A percentile compares a stretch with the other conserved stretches of the same genome.
phyloP scores from a whole-genome alignment of 2,888 invertebrate species.

The Trichogramma evanescens region DNA sequence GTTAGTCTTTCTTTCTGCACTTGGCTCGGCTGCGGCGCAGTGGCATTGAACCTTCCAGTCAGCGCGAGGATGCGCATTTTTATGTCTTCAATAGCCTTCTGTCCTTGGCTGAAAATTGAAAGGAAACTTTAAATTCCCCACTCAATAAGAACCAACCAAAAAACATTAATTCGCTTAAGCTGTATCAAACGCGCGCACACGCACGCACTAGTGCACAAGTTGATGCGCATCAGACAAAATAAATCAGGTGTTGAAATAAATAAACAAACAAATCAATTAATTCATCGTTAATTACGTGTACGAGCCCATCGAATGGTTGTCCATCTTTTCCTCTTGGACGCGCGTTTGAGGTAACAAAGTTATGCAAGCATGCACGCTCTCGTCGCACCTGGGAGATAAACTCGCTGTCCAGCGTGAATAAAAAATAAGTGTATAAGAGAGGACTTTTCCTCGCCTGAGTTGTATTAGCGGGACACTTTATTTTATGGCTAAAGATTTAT shows the following conservation, averaged over 20 bases:
- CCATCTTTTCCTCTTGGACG: no score
- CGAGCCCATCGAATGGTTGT: no score
- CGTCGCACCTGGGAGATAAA: no score
- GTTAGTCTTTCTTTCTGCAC: slow-evolving; percentile 43
- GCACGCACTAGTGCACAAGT: neutral
- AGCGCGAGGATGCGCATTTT: slow-evolving; percentile 38
- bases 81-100: slow-evolving; percentile 43
- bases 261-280: neutral
- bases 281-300: no score
- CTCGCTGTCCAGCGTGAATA: no score
- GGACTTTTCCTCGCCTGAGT: no score
- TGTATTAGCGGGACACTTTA: no score
- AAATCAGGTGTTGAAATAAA: neutral
- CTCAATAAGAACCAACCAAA: neutral
- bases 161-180: neutral
- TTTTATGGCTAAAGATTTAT: slow-evolving; percentile 3
- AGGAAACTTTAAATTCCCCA: slow-evolving; percentile 8
- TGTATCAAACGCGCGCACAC: neutral
- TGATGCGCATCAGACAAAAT: neutral
- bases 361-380: slow-evolving; percentile 2
- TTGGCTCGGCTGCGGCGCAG: slow-evolving; percentile 34
- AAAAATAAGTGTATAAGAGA: no score
- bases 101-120: slow-evolving; percentile 36
- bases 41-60: slow-evolving; percentile 39
- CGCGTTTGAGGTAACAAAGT: neutral